These are phyloP conservation scores for Dugesia japonica DNA, from an alignment of 2,888 invertebrate species.

Conservation along the genomic window DNA sequence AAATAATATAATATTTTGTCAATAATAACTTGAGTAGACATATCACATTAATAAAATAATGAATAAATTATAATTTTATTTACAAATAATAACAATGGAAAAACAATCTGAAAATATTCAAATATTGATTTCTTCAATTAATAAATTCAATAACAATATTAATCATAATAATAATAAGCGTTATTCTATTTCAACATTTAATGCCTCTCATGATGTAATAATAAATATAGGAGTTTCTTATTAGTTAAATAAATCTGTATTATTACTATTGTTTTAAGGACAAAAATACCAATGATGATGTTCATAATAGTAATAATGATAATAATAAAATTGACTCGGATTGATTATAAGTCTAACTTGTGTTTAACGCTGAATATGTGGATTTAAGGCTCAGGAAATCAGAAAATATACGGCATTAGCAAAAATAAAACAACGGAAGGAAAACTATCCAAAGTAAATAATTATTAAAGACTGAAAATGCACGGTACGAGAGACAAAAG, in stretches of 20 bases:
- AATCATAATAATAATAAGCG: too few relatives aligned
- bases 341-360: neutral
- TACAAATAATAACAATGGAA: neutral
- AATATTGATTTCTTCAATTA: neutral
- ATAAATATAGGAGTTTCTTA: neutral
- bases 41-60: neutral
- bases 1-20: neutral
- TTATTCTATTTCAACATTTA: neutral
- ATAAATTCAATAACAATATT: neutral
- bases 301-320: too few relatives aligned
- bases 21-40: neutral
- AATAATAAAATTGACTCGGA: neutral
- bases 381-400: neutral
- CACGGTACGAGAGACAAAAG: neutral
- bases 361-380: neutral
- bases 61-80: neutral
- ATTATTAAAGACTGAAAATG: neutral
- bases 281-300: neutral
- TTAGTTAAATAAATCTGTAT: neutral
- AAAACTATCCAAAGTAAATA: neutral
- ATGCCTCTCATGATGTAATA: neutral
- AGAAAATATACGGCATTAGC: neutral
- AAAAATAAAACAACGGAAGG: conserved; percentile 3
- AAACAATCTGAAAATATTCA: neutral
- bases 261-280: neutral